Percentiles rank a stretch among this genome's conserved stretches.
These are phyloP conservation scores for Porites australiensis DNA, from an alignment of 64 coral and sea anemone species.

Conservation along the genomic window DNA sequence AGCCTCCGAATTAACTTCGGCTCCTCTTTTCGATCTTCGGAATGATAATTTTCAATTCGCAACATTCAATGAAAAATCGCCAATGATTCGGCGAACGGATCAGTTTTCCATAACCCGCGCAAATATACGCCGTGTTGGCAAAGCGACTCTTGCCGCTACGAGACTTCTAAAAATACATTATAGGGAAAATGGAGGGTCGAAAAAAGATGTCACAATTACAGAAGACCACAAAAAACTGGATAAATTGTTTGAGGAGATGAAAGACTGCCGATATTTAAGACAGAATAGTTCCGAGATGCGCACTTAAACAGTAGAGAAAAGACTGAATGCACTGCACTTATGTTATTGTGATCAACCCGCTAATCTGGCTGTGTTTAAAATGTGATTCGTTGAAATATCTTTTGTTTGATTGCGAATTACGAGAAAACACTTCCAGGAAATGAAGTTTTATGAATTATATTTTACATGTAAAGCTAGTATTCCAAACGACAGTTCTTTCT, in stretches of 20 bases:
- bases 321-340: too few species aligned
- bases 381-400: not conserved
- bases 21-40: not conserved
- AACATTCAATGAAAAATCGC: not conserved
- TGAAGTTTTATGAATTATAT: not conserved
- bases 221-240: conserved; percentile 12
- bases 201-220: not conserved
- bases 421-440: not conserved
- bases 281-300: not conserved
- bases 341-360: too few species aligned
- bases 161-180: conserved; percentile 36
- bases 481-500: not conserved
- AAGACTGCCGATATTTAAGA: conserved; percentile 20
- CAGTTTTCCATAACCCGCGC: not conserved
- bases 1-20: not conserved
- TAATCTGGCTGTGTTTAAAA: not conserved
- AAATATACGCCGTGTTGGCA: not conserved
- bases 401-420: not conserved
- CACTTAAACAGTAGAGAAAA: not conserved
- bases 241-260: conserved; percentile 29
- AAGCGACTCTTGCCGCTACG: not conserved
- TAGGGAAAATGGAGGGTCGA: not conserved
- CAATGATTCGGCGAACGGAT: not conserved
- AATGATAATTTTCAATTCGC: not conserved
- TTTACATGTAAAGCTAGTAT: not conserved